These are phyloP conservation scores for Malurus splendens DNA, from an alignment of 2,797 vertebrate genomes.

Conservation along the genomic window DNA sequence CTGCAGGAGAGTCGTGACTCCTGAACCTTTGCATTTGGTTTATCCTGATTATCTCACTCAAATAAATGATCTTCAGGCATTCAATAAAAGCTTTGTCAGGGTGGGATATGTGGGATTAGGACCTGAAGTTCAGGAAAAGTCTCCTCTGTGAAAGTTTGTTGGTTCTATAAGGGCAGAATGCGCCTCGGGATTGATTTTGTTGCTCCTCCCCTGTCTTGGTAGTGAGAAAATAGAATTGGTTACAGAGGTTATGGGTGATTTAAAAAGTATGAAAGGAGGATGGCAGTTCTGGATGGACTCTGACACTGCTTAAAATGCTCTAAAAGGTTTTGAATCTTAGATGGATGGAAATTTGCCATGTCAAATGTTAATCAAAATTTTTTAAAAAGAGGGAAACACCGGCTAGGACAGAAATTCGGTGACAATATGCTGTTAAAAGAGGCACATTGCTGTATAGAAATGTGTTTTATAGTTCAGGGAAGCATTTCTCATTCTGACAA, in stretches of 20 bases:
- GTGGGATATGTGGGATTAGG: not conserved
- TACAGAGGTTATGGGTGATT: not conserved
- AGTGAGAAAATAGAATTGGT: not conserved
- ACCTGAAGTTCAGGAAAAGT: not conserved
- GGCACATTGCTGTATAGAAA: not conserved
- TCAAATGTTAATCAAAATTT: not conserved
- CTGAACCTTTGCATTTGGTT: not conserved
- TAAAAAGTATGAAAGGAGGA: not conserved
- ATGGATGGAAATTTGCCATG: not conserved
- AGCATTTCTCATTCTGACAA: not conserved
- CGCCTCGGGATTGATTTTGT: not conserved
- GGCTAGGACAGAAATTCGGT: not conserved
- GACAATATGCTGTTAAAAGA: not conserved
- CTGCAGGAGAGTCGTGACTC: accelerated
- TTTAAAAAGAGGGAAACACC: not conserved
- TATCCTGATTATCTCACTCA: not conserved
- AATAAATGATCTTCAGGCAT: not conserved
- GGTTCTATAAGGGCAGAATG: not conserved
- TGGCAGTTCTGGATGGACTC: not conserved
- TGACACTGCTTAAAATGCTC: not conserved
- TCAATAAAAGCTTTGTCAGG: not conserved
- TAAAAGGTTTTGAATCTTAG: not conserved
- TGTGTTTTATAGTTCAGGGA: not conserved
- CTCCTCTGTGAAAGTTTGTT: not conserved
- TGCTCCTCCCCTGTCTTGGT: not conserved